Base-by-base conservation (phyloP, 1,140 invertebrate genomes). In the Anadara kagoshimensis region DNA sequence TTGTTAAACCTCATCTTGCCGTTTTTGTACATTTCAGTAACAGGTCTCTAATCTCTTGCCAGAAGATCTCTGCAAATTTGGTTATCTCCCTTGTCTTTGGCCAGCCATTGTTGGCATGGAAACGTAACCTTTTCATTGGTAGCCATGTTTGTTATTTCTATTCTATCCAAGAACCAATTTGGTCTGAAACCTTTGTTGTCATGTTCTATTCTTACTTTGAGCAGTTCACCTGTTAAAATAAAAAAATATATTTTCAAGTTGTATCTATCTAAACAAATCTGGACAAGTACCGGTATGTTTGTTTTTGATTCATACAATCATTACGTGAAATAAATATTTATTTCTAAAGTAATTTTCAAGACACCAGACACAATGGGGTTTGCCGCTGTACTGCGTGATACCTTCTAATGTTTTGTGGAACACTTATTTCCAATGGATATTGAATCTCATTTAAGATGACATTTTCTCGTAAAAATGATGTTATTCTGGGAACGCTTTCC, bases 111-210 rank as follows among this genome's bases (percentile, higher is more conserved):
- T 18, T 82, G 65, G 70, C 89, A 89, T 36, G 85, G 87, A 75
- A 89, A 89, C 2, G 79, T 71, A 54, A 78, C 86, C 16, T 72
- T 82, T 36, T 76, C 69, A 62, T 85, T 87, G 1, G 78, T 86
- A 0, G 76, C 81, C 57, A 78, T 71, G 65, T 90, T 88, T 24
- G 69, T 75, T 10, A 90, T 68, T 73, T 89, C 86, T 10, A 90
- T 80, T 51, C 77, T 68, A 22, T 89, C 88, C 10, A 90, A 78
- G 69, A 85, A 87, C 89, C 89, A 90, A 44, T 80, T 84, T 11
- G 88, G 81, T 10, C 84, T 64, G 70, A 86, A 88, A 5, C 87
- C 85, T 66, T 78, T 80, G 75, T 90, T 89, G 78, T 90, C 88
- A 81, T 90, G 89, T 73, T 89, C 89, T 10, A 90, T 82, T 51